Evolutionary conservation across 2,797 vertebrate genomes (phyloP).

Genomic region (Myripristis murdjan): DNA sequence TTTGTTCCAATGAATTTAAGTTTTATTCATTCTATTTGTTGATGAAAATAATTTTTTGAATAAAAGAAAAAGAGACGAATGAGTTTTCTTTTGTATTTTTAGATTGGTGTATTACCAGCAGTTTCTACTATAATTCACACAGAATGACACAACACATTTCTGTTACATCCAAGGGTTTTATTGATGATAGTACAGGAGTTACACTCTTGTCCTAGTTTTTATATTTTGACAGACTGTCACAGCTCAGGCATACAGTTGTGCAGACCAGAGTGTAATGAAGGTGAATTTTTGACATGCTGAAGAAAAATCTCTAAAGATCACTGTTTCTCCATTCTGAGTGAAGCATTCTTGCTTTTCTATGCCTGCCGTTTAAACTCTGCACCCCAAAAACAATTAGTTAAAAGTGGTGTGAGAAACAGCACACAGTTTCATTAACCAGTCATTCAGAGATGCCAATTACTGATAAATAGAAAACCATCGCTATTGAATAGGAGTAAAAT

Average conservation of each 20-base stretch:
- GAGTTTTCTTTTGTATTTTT: not conserved
- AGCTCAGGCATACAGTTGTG: not conserved
- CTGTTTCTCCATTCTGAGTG: no score
- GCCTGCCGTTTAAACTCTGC: no score
- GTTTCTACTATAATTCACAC: not conserved
- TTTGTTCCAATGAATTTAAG: constrained; percentile 49
- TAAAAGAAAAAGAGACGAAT: constrained; percentile 51
- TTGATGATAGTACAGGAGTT: not conserved
- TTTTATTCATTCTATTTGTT: constrained; percentile 54
- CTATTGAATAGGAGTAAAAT: not conserved
- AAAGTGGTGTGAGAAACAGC: no score
- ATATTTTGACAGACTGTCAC: not conserved
- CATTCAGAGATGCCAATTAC: no score
- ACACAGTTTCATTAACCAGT: no score
- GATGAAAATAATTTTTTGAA: constrained; percentile 51
- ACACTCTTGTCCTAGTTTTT: not conserved
- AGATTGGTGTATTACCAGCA: not conserved
- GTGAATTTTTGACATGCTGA: no score
- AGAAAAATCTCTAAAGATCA: no score
- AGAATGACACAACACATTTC: not conserved
- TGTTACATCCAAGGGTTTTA: not conserved
- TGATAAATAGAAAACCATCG: not conserved
- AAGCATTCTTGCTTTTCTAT: no score
- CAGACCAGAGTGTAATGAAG: not conserved
- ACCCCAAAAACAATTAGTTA: no score